Evolutionary conservation across 2,888 invertebrate species (phyloP).

Genomic region (Xylota segnis): DNA sequence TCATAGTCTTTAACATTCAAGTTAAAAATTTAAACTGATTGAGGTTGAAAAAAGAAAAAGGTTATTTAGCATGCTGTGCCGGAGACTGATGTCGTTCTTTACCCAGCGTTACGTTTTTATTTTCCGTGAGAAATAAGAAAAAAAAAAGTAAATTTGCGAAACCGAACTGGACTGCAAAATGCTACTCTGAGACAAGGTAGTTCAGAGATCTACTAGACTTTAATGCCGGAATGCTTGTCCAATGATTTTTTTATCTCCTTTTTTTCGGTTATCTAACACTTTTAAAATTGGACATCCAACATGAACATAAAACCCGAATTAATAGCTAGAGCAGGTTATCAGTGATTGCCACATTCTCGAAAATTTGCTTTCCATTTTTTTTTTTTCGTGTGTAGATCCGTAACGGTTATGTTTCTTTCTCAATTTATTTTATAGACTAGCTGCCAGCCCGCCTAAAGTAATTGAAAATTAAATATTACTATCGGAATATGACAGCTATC

Average conservation of each 20-base stretch:
- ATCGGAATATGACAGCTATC: too few species aligned
- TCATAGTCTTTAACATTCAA: constrained; percentile 35
- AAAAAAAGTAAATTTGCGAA: neutral
- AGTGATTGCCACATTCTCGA: too few species aligned
- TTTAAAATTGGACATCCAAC: neutral
- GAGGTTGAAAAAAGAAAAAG: constrained; percentile 18
- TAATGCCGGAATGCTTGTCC: neutral
- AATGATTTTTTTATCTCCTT: neutral
- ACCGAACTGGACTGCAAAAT: neutral
- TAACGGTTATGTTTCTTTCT: too few species aligned
- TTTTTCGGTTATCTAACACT: neutral
- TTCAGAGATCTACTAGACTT: too few species aligned
- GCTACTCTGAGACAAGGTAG: too few species aligned
- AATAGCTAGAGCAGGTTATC: neutral
- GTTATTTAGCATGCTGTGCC: neutral
- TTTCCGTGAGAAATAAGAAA: neutral
- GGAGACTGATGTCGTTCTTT: neutral
- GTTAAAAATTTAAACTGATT: constrained; percentile 11
- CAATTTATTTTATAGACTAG: too few species aligned
- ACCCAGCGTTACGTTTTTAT: neutral
- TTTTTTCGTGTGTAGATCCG: too few species aligned
- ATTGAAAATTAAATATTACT: too few species aligned
- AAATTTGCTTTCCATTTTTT: too few species aligned
- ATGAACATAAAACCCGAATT: neutral
- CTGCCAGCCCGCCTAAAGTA: too few species aligned